A percentile compares a stretch with the other conserved stretches of the same genome.
These are phyloP conservation scores for Scortum barcoo DNA, from an alignment of 2,113 vertebrate species.

Conservation along the genomic window DNA sequence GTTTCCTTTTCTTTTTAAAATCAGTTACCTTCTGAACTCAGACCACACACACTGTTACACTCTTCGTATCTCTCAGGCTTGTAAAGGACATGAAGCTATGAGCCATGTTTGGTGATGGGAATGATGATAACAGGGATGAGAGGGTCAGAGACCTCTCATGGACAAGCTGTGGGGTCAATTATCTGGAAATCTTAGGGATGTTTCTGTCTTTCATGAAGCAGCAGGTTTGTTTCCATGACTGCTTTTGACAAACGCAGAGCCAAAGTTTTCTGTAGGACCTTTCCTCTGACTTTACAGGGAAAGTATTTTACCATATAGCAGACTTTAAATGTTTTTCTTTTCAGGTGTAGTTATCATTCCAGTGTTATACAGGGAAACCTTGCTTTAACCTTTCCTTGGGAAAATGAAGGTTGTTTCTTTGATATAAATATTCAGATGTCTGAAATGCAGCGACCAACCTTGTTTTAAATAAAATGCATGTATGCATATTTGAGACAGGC, in stretches of 20 bases:
- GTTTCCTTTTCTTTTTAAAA: conserved; percentile 15
- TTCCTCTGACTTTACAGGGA: conserved; percentile 8
- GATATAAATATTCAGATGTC: conserved; percentile 54
- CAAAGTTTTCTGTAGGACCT: not conserved
- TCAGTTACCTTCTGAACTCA: not conserved
- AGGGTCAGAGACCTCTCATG: not conserved
- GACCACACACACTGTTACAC: conserved; percentile 16
- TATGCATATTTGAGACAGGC: conserved; percentile 16
- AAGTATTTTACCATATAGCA: conserved; percentile 6
- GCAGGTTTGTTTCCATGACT: not conserved
- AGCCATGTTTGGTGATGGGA: not conserved
- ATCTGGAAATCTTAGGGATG: conserved; percentile 4
- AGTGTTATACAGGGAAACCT: conserved; percentile 20
- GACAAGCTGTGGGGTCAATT: conserved; percentile 3
- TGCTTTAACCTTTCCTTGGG: conserved; percentile 36
- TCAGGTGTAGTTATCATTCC: conserved; percentile 35
- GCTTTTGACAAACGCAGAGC: not conserved
- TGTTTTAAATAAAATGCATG: conserved; percentile 54
- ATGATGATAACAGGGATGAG: not conserved
- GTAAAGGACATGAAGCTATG: conserved; percentile 7
- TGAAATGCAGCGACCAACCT: conserved; percentile 28
- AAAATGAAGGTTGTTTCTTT: conserved; percentile 25
- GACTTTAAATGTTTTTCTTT: conserved; percentile 4
- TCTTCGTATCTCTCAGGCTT: not conserved
- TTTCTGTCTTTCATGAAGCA: conserved; percentile 19